Conservation (phyloP, 2,888 invertebrate genomes). For the Seira sanloemensis region DNA sequence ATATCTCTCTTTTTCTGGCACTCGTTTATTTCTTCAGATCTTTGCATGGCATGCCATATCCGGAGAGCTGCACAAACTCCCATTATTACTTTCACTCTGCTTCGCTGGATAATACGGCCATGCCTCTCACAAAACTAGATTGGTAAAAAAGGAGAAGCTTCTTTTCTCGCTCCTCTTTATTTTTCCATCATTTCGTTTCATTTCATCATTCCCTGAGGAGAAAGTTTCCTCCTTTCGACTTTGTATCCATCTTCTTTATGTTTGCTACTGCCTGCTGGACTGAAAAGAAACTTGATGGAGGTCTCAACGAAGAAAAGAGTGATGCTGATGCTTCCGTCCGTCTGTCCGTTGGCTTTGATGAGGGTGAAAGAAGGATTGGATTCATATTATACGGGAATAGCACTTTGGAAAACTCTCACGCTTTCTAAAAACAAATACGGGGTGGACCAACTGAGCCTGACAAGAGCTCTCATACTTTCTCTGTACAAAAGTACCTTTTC, state of each 20-base stretch:
- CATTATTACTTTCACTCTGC: not conserved
- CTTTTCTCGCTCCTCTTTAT: not conserved
- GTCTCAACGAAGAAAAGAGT: slow-evolving; percentile 6
- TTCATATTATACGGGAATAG: not conserved
- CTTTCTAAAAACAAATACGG: not conserved
- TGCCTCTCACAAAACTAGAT: not conserved
- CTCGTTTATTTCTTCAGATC: slow-evolving; percentile 55
- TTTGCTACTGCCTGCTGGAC: not conserved
- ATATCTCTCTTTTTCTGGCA: slow-evolving; percentile 46
- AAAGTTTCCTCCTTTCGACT: not conserved
- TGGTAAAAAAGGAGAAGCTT: not conserved
- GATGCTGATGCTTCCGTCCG: slow-evolving; percentile 41
- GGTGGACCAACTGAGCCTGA: not conserved
- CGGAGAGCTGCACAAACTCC: slow-evolving; percentile 2
- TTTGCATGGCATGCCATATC: no score
- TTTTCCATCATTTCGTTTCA: slow-evolving; percentile 34
- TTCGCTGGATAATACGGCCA: not conserved
- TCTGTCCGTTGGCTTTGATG: slow-evolving; percentile 16
- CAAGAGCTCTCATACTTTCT: no score
- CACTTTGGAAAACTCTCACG: not conserved
- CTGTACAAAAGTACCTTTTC: no score
- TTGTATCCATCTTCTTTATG: not conserved
- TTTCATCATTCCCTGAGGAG: slow-evolving; percentile 34
- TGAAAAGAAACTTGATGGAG: not conserved
- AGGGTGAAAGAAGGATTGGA: not conserved